These are phyloP conservation scores for Pterocles orientalis DNA, from an alignment of 2,113 vertebrate genomes.

Conservation along the genomic window DNA sequence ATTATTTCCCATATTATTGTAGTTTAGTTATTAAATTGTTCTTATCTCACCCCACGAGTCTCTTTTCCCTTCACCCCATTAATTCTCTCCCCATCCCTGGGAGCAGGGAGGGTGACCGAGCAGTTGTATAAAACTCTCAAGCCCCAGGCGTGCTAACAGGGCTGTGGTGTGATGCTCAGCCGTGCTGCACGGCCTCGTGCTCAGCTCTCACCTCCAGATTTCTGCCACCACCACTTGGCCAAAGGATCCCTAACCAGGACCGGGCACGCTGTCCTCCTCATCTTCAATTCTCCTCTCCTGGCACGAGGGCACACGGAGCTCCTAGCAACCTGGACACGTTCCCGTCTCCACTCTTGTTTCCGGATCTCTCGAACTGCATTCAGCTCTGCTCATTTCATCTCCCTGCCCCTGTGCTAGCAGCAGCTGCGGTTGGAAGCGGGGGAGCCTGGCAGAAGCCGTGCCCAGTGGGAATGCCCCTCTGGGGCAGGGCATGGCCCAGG, in stretches of 20 bases:
- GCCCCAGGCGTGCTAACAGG: background rate
- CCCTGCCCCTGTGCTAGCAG: background rate
- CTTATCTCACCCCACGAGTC: too few species aligned
- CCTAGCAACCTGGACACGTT: background rate
- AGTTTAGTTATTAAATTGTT: too few species aligned
- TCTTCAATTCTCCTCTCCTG: background rate
- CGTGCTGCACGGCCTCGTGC: accelerated
- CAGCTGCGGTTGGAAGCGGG: background rate
- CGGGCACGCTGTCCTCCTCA: background rate
- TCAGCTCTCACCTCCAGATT: background rate
- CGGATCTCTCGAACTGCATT: background rate
- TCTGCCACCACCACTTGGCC: background rate
- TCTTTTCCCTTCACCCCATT: too few species aligned
- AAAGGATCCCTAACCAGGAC: background rate
- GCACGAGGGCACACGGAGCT: background rate
- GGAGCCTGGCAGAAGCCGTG: background rate
- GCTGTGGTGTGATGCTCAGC: background rate
- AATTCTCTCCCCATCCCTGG: too few species aligned
- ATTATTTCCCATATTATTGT: too few species aligned
- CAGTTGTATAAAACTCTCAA: too few species aligned
- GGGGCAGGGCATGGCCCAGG: background rate
- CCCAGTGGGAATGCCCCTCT: background rate
- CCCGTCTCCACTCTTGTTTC: background rate
- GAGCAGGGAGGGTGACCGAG: too few species aligned
- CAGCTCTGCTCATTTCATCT: background rate